Percentiles rank a stretch among this genome's conserved stretches.
Evolutionary conservation across 1,140 invertebrate genomes (phyloP).

Genomic region (Brachionus sp.): DNA sequence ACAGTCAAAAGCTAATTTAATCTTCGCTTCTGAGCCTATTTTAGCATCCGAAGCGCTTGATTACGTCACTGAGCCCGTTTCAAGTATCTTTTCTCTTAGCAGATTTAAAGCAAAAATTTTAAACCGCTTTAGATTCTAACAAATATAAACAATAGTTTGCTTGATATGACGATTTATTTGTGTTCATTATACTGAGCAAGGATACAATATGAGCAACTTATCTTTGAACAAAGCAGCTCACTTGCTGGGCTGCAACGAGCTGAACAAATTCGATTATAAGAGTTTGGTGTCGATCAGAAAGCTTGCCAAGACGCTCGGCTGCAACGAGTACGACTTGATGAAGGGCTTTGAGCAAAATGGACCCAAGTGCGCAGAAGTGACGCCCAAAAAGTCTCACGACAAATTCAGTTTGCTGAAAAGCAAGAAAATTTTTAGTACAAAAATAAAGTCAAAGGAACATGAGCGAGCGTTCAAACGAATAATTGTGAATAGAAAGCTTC

Average conservation of each 20-base stretch:
- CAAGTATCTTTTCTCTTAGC: not conserved
- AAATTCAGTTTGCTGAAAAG: slow-evolving; percentile 12
- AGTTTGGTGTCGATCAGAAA: slow-evolving; percentile 36
- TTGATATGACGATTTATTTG: not conserved
- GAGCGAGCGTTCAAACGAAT: slow-evolving; percentile 8
- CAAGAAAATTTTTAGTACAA: slow-evolving; percentile 14
- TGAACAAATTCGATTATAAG: slow-evolving; percentile 42
- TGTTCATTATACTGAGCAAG: not conserved
- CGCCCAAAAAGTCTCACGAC: not conserved
- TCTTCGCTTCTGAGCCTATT: not conserved
- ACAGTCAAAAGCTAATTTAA: not conserved
- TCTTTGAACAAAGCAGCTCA: slow-evolving; percentile 33
- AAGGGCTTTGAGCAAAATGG: slow-evolving; percentile 19
- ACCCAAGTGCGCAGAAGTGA: not conserved
- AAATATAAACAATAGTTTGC: not conserved
- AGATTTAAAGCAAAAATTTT: not conserved
- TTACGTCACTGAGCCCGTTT: not conserved
- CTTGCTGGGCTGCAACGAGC: slow-evolving; percentile 24
- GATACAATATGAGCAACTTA: not conserved
- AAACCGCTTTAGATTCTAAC: not conserved
- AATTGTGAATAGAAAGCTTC: slow-evolving; percentile 2
- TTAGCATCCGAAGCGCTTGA: not conserved
- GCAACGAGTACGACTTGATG: slow-evolving; percentile 31
- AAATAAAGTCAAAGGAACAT: not conserved
- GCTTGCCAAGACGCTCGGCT: slow-evolving; percentile 27